Percentiles rank a stretch among this genome's conserved stretches.
Evolutionary conservation across 2,797 vertebrate genomes (phyloP).

Genomic region (Naso thynnoides): DNA sequence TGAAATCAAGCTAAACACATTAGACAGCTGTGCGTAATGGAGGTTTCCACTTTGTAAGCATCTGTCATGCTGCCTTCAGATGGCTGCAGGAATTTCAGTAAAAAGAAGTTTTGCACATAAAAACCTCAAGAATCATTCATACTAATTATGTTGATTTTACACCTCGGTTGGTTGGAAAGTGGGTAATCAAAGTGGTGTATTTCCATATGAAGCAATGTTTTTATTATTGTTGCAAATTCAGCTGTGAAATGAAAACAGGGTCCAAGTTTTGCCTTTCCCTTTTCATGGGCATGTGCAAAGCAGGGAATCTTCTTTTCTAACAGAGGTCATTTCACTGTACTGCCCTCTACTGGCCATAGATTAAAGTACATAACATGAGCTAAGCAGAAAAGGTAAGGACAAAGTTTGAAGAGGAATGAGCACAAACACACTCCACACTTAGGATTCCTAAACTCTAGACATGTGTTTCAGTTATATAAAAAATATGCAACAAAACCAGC

Average conservation of each 20-base stretch:
- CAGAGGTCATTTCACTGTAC: conserved; percentile 12
- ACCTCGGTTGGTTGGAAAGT: not conserved
- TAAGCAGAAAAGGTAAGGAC: not conserved
- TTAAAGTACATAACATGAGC: not conserved
- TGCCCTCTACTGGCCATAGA: conserved; percentile 56
- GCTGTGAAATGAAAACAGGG: not conserved
- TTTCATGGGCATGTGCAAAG: conserved; percentile 1
- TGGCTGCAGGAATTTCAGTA: not conserved
- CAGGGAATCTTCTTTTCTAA: not conserved
- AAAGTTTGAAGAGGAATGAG: not conserved
- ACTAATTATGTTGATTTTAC: not conserved
- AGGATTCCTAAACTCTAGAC: not conserved
- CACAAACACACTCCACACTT: not conserved
- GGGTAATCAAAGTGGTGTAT: not conserved
- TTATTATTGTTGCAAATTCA: not conserved
- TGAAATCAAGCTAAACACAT: not conserved
- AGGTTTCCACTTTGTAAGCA: not conserved
- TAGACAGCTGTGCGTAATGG: not conserved
- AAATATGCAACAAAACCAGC: not conserved
- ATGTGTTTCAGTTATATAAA: not conserved
- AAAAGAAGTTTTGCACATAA: not conserved
- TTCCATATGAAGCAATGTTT: not conserved
- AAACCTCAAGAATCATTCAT: not conserved
- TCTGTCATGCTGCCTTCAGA: not conserved
- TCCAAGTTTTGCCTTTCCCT: not conserved